phyloP scores from a whole-genome alignment of 1,140 invertebrate genomes.

The Phthorimaea operculella region DNA sequence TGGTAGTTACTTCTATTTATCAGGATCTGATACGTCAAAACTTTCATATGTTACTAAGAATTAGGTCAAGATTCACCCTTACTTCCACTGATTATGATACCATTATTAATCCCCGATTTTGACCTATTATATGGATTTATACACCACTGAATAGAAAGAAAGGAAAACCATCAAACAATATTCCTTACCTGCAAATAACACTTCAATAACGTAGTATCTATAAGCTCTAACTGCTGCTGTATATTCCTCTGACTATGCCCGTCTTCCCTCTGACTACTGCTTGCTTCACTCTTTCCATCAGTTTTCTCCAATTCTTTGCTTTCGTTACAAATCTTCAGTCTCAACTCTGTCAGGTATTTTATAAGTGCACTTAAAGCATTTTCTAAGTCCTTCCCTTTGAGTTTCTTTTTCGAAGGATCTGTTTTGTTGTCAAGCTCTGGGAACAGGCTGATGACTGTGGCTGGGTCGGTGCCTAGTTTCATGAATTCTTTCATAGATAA shows the following conservation, averaged over 20 bases:
- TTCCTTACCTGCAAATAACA: conserved; percentile 89
- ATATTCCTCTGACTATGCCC: conserved; percentile 51
- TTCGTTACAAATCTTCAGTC: conserved; percentile 57
- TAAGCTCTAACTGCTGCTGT: conserved; percentile 86
- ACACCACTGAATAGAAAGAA: no score
- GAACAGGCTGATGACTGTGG: conserved; percentile 94
- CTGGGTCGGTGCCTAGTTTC: conserved; percentile 90
- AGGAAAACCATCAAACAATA: no score
- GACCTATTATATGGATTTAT: no score
- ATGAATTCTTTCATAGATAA: conserved; percentile 93
- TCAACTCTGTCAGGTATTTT: conserved; percentile 86
- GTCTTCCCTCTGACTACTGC: conserved; percentile 44
- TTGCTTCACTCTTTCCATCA: conserved; percentile 21
- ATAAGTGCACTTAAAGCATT: conserved; percentile 89
- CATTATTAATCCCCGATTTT: no score
- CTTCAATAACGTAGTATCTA: conserved; percentile 96
- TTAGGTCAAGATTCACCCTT: no score
- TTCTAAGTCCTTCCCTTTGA: conserved; percentile 88
- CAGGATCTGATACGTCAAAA: no score
- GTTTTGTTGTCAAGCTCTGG: conserved; percentile 84
- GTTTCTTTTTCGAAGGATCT: conserved; percentile 53
- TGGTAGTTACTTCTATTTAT: no score
- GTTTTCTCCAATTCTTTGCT: no score
- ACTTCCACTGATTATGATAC: no score
- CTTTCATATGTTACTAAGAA: no score